Evolutionary conservation across 2,888 invertebrate species (phyloP).

Genomic region (Drosophila incognita): DNA sequence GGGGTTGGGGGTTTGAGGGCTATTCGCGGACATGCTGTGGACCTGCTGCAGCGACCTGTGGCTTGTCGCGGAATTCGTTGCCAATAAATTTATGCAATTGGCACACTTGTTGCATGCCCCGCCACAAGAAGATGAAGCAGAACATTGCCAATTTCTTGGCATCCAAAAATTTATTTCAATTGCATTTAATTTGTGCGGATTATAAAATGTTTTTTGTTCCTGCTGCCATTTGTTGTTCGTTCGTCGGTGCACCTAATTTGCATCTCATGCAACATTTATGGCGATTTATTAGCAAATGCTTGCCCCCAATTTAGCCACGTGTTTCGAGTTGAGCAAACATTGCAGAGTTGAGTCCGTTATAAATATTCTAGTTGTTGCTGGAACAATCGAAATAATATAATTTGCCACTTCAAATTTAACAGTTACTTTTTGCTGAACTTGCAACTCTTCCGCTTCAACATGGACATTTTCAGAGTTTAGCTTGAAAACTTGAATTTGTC

Average conservation of each 20-base stretch:
- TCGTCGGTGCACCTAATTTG: conserved; percentile 38
- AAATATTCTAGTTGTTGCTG: background rate
- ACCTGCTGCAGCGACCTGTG: conserved; percentile 36
- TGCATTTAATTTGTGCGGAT: conserved; percentile 77
- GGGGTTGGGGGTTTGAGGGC: background rate
- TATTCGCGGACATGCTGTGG: conserved; percentile 14
- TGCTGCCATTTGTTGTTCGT: conserved; percentile 16
- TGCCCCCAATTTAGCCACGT: conserved; percentile 57
- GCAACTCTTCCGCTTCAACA: background rate
- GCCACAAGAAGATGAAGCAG: conserved; percentile 5
- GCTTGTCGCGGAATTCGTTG: conserved; percentile 58
- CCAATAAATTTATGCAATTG: conserved; percentile 79
- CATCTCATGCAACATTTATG: conserved; percentile 62
- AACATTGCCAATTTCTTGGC: conserved; percentile 59
- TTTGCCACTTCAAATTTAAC: background rate
- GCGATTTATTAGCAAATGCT: conserved; percentile 68
- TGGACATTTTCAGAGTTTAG: background rate
- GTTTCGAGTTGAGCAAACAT: conserved; percentile 9
- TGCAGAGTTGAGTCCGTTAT: background rate
- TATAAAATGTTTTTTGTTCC: conserved; percentile 52
- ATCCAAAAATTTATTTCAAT: conserved; percentile 78
- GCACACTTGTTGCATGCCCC: conserved; percentile 72
- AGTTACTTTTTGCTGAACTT: background rate
- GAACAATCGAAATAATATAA: background rate
- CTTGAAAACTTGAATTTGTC: background rate